Base-by-base conservation (phyloP, 2,797 vertebrate species). In the Molossus molossus region DNA sequence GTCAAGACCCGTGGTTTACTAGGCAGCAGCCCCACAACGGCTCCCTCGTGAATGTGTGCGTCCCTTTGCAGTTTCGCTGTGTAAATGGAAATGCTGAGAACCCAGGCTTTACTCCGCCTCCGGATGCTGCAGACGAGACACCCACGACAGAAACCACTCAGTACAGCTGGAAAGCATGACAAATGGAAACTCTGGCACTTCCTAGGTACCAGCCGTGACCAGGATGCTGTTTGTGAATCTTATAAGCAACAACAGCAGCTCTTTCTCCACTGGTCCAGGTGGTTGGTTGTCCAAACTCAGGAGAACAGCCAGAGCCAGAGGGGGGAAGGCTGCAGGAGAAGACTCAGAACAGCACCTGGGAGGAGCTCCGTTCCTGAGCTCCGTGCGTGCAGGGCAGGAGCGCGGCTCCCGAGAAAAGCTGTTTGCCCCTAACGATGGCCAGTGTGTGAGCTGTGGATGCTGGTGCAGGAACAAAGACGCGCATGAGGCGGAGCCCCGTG, bases 341-440 rank as follows among this genome's bases (percentile, higher is more conserved):
- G 40, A 45, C 33, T 70, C 40, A 50, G 40, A 62, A 9, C 4
- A 21, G 15, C 12, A 25, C 77, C 77, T 85, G 13, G 45, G 40
- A 95, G 53, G 50, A 83, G 33, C 25, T 15, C 48, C 33, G 27
- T 81, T 87, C 96, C 90, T 65, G 37, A 57, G 37, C 53, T 73
- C 40, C 50, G 37, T 87, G 79, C 85, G 95, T 27, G 20, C 62
- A 33, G 94, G 82, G 86, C 91, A 80, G 18, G 14, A 45, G 29
- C n/a, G 86, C 90, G 58, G 77, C 96, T 94, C 93, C 95, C 33
- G 25, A 93, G 88, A 87, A 75, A 93, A 91, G 67, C 62, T 92
- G 53, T 96, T 95, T 94, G 96, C 48, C 93, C 86, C 92, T 94
- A 93, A 95, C 85, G 95, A 95, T 55, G 83, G 92, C 64, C 93